Evolutionary conservation across 53 echinoderm and acorn worm species (phyloP).

Genomic region (Crossaster papposus): DNA sequence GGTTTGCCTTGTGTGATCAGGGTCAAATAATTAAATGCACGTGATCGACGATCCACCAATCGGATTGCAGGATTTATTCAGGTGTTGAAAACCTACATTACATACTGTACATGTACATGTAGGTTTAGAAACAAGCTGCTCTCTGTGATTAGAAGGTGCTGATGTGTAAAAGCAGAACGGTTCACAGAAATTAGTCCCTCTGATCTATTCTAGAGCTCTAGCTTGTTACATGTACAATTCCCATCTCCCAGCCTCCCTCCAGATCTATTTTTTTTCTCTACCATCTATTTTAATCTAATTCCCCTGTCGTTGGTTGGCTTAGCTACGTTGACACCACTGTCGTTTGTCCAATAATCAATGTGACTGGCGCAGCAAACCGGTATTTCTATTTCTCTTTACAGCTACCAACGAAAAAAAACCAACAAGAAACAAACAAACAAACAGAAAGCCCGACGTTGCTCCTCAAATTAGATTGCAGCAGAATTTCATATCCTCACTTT

Average conservation of each 20-base stretch:
- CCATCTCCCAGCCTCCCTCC: not conserved
- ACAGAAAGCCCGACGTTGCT: not conserved
- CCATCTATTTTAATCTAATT: slow-evolving; percentile 40
- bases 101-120: too few relatives aligned
- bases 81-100: too few relatives aligned
- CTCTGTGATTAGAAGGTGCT: not conserved
- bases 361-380: slow-evolving; percentile 18
- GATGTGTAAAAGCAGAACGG: not conserved
- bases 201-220: not conserved
- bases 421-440: too few relatives aligned
- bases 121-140: not conserved
- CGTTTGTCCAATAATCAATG: not conserved
- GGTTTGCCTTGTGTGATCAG: too few relatives aligned
- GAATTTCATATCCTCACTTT: slow-evolving; percentile 12
- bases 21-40: too few relatives aligned
- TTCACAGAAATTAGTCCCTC: not conserved
- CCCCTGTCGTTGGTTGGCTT: not conserved
- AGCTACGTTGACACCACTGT: not conserved
- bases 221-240: not conserved
- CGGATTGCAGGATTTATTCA: too few relatives aligned
- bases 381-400: not conserved
- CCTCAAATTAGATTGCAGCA: slow-evolving; percentile 22
- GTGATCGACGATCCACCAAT: too few relatives aligned
- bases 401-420: slow-evolving; percentile 4
- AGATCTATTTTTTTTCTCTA: slow-evolving; percentile 29